Evolutionary conservation across 1,140 invertebrate species (phyloP), one percentile per base, ranked within the genome.

Genomic region (Colletes gigas): DNA sequence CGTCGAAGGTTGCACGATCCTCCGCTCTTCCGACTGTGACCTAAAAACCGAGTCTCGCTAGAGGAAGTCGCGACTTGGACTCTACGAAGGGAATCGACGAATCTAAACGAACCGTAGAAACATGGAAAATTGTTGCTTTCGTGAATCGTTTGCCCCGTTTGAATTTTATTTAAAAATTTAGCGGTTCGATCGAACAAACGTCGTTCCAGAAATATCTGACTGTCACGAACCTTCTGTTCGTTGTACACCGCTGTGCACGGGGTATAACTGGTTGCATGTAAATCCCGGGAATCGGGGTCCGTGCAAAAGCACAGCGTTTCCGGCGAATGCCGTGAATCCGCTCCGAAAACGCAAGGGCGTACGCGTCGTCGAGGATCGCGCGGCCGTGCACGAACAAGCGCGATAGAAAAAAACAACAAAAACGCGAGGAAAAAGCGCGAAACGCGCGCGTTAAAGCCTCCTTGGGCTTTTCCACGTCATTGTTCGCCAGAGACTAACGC

Each of bases 381-480:
- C 3, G 66, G 30, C 9, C 19, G 3, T 4, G 30, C 3, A 47
- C 60, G 30, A 63, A 63, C 39, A 7, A 9, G 12, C 15, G 15
- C 54, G 17, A 17, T 12, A n/a, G 41, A 1, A 10, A 44, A 17
- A 41, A n/a, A n/a, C n/a, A n/a, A 57, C 0, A 57, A 47, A 41
- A 50, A 21, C 39, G n/a, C 69, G 41, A 66, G 7, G 44, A 7
- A 30, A 79, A 39, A 50, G 15, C 15, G 65, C 39, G 15, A 47
- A 39, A 60, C 41, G 47, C 57, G 62, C 69, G 76, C 57, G 69
- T 79, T 78, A 83, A 69, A 87, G 80, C 60, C 84, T 85, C 68
- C 79, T 88, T 77, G 73, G 83, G 71, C 70, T 88, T 88, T 88
- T 82, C 65, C 83, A 80, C 60, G 79, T 88, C 84, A 88, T 88